phyloP scores from a whole-genome alignment of 92 coral and sea anemone genomes.

The Siderastrea radians region DNA sequence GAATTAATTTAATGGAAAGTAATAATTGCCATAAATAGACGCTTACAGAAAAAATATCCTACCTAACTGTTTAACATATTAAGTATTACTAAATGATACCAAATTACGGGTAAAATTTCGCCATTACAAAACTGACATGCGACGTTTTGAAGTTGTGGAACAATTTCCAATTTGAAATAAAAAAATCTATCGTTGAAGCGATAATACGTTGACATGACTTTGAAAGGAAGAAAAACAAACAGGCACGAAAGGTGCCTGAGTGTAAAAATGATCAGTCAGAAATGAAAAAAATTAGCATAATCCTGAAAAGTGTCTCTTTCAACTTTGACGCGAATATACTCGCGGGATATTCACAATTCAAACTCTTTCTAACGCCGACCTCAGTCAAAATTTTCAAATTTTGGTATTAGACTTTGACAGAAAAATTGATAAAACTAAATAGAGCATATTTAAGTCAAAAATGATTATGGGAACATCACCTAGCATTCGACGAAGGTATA shows the following conservation, averaged over 20 bases:
- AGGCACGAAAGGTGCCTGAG: background rate
- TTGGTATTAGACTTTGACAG: background rate
- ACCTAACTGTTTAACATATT: background rate
- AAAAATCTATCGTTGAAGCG: background rate
- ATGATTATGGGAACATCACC: too few relatives aligned
- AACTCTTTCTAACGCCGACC: background rate
- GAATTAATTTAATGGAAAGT: constrained; percentile 1
- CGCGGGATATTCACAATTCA: background rate
- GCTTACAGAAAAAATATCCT: background rate
- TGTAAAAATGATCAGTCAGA: background rate
- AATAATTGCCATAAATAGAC: background rate
- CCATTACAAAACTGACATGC: background rate
- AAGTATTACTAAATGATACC: background rate
- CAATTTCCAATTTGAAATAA: background rate
- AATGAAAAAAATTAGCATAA: constrained; percentile 7
- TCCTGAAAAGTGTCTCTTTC: background rate
- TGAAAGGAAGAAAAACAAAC: background rate
- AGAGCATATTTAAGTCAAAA: too few relatives aligned
- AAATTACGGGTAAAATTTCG: background rate
- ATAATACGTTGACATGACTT: background rate
- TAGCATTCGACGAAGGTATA: too few relatives aligned
- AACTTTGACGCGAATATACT: background rate
- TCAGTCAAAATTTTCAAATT: background rate
- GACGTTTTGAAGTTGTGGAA: too few relatives aligned
- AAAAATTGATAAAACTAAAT: background rate